These are phyloP conservation scores for Mycetomoellerius zeteki DNA, from an alignment of 1,140 invertebrate species.

Conservation along the genomic window DNA sequence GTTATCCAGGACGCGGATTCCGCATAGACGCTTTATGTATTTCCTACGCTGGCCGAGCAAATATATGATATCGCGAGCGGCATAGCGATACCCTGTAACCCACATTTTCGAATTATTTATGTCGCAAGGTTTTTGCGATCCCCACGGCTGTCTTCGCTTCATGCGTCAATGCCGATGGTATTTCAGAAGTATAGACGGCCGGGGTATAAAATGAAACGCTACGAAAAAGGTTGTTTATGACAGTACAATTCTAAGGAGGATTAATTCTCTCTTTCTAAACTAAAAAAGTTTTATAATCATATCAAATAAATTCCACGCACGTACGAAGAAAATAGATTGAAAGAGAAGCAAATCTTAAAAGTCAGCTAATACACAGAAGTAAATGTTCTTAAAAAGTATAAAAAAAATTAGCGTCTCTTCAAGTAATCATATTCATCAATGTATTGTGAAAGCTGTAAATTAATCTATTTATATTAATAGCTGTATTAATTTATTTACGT, in stretches of 20 bases:
- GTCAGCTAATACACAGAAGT: background rate
- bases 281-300: background rate
- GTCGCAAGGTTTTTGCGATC: conserved; percentile 5
- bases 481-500: conserved; percentile 4
- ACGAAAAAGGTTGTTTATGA: conserved; percentile 19
- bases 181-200: background rate
- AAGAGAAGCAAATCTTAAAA: background rate
- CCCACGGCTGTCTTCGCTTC: background rate
- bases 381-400: background rate
- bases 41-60: conserved; percentile 34
- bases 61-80: conserved; percentile 14
- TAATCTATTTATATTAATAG: no score
- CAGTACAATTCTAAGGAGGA: background rate
- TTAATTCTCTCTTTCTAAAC: background rate
- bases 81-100: conserved; percentile 55
- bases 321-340: background rate
- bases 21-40: conserved; percentile 27
- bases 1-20: conserved; percentile 64
- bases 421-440: background rate
- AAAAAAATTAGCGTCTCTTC: background rate
- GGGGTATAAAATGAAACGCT: background rate
- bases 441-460: background rate
- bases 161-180: conserved; percentile 5
- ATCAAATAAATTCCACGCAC: background rate
- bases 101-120: conserved; percentile 64